Base-by-base conservation (phyloP, 2,888 invertebrate genomes). In the Hypercompe scribonia region DNA sequence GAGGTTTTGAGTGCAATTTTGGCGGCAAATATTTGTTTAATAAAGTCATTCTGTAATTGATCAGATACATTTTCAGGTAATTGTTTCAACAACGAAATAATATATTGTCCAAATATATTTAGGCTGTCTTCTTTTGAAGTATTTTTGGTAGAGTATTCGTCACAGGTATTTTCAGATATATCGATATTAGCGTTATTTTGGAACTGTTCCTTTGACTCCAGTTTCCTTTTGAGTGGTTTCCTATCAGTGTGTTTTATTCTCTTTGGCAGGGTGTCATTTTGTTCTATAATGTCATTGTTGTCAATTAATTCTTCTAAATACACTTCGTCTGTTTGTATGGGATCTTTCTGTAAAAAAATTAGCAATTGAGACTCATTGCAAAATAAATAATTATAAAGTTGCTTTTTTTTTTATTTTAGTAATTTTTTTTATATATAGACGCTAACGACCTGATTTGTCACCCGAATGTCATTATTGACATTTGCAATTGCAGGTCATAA, bases 21-120 rank as follows among this genome's bases (percentile, higher is more conserved):
- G 0, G 73, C 80, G 1, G 71, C 28, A 5, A 84, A 65, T 46
- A 85, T 80, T 34, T 80, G 88, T 50, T 85, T 85, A 8, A 88
- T 78, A 28, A 91, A 87, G 3, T 90, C 87, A 13, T 80, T 82
- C 77, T 91, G 91, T 0, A 91, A 42, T 8, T 81, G 80, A 72
- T 86, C 86, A 0, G 90, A 87, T 0, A 85, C 78, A 0, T 83
- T 58, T 61, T 83, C 85, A 0, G 91, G 91, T 3, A 91, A 33
- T n/a, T 88, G 85, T 74, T 82, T 86, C 15, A 91, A 69, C 61
- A 91, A 68, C 0, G 90, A 87, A 0, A 81, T 83, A 1, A 90
- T 33, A 36, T 91, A 91, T 69, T 82, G 84, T 0, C 88, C 89
- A 39, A 91, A 91, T 31, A 85, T 75, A 39, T 90, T 87, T 8